Conservation (phyloP, 2,113 vertebrate genomes). For the Oreochromis aureus region DNA sequence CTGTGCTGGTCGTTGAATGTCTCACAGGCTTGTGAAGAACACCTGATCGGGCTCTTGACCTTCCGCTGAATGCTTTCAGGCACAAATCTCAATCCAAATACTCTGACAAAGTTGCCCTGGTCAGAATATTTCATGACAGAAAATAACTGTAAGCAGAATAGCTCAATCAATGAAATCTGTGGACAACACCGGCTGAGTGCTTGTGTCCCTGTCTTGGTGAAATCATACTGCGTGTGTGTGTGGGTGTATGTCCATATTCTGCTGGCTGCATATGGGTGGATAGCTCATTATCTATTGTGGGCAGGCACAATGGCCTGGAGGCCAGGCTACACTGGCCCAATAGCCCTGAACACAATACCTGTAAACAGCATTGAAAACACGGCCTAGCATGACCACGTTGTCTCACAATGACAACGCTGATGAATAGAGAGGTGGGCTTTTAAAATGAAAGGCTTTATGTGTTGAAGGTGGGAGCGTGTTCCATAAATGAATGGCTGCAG, state of each 20-base stretch:
- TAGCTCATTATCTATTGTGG: constrained; percentile 93
- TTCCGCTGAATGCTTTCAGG: constrained; percentile 54
- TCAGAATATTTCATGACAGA: constrained; percentile 16
- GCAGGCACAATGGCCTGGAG: constrained; percentile 78
- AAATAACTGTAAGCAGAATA: constrained; percentile 11
- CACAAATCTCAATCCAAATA: constrained; percentile 78
- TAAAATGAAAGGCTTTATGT: constrained; percentile 67
- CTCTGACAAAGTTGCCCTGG: constrained; percentile 60
- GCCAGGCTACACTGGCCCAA: constrained; percentile 64
- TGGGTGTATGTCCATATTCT: constrained; percentile 63
- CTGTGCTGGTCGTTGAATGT: constrained; percentile 15
- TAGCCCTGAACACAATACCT: constrained; percentile 74
- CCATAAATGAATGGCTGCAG: not conserved
- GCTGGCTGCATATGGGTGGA: constrained; percentile 79
- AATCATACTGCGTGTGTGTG: not conserved
- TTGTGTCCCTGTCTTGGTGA: constrained; percentile 58
- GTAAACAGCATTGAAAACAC: constrained; percentile 84
- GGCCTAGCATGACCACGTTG: constrained; percentile 75
- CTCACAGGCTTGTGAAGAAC: constrained; percentile 22
- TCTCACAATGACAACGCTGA: constrained; percentile 77
- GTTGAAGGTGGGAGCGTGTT: constrained; percentile 52
- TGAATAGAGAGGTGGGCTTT: constrained; percentile 76
- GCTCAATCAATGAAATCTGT: constrained; percentile 68
- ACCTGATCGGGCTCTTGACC: constrained; percentile 69
- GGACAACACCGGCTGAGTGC: not conserved